Percentiles rank a stretch among this genome's conserved stretches.
These are phyloP conservation scores for Montipora efflorescens DNA, from an alignment of 64 coral and sea anemone species.

Conservation along the genomic window DNA sequence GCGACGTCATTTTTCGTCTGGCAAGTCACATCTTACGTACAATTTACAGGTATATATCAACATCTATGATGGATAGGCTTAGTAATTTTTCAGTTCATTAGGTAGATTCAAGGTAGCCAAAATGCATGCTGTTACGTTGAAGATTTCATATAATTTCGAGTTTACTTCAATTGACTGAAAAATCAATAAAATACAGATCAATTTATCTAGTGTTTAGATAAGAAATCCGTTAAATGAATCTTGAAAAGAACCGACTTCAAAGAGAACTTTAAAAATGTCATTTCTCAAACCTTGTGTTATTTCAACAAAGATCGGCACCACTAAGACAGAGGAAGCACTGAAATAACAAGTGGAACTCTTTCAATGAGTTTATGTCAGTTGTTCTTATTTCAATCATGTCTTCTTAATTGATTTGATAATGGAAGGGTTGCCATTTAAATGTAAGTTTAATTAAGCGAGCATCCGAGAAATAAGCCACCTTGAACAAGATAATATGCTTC, in stretches of 20 bases:
- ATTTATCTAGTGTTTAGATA: slow-evolving; percentile 9
- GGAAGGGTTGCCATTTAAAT: no score
- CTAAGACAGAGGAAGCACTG: no score
- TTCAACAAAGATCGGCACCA: background rate
- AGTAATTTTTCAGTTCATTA: background rate
- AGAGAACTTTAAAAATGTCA: background rate
- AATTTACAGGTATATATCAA: no score
- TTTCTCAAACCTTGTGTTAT: background rate
- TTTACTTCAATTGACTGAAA: slow-evolving; percentile 24
- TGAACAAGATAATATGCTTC: no score
- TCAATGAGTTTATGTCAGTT: no score
- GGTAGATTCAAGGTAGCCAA: background rate
- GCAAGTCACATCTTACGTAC: background rate
- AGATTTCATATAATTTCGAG: background rate
- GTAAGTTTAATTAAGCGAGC: no score
- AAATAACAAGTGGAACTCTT: no score
- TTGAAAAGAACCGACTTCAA: slow-evolving; percentile 30
- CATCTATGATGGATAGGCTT: no score
- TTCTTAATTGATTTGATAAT: no score
- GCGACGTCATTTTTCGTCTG: background rate
- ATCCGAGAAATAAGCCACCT: no score
- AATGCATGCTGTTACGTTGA: background rate
- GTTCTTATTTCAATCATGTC: no score
- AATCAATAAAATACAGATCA: background rate
- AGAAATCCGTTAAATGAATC: background rate